Conservation (phyloP, 1,140 invertebrate species). For the Nephila pilipes region DNA sequence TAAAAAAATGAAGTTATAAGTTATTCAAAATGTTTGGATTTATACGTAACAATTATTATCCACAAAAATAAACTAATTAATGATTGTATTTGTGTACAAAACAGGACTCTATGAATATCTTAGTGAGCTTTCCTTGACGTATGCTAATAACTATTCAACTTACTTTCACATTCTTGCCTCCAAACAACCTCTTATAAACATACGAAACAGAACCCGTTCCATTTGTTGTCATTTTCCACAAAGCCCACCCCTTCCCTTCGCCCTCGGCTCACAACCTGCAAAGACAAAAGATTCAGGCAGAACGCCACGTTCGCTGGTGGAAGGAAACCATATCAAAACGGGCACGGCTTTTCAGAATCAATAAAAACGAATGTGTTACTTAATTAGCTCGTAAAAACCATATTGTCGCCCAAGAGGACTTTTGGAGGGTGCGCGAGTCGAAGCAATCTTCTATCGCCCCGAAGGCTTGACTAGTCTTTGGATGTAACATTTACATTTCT, state of each 20-base stretch:
- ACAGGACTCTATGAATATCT: too few relatives aligned
- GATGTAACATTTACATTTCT: slow-evolving; percentile 40
- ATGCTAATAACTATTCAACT: too few relatives aligned
- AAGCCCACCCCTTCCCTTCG: background rate
- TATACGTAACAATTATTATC: too few relatives aligned
- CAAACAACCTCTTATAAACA: too few relatives aligned
- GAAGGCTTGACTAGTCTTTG: background rate
- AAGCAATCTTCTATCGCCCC: background rate
- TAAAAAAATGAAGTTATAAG: too few relatives aligned
- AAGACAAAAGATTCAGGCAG: background rate
- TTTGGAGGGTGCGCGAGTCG: background rate
- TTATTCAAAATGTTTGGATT: too few relatives aligned
- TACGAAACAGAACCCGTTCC: too few relatives aligned
- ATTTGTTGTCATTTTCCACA: background rate
- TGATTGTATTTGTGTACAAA: too few relatives aligned
- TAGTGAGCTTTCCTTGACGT: too few relatives aligned
- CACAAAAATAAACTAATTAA: too few relatives aligned
- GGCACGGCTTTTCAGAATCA: slow-evolving; percentile 20
- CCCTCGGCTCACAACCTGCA: too few relatives aligned
- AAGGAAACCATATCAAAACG: background rate
- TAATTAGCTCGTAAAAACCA: slow-evolving; percentile 44
- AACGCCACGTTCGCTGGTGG: background rate
- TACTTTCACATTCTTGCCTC: too few relatives aligned
- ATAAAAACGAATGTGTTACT: slow-evolving; percentile 46
- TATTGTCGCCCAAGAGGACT: background rate